Percentiles rank a stretch among this genome's conserved stretches.
Evolutionary conservation across 2,113 vertebrate species (phyloP).

Genomic region (Dromas ardeola): DNA sequence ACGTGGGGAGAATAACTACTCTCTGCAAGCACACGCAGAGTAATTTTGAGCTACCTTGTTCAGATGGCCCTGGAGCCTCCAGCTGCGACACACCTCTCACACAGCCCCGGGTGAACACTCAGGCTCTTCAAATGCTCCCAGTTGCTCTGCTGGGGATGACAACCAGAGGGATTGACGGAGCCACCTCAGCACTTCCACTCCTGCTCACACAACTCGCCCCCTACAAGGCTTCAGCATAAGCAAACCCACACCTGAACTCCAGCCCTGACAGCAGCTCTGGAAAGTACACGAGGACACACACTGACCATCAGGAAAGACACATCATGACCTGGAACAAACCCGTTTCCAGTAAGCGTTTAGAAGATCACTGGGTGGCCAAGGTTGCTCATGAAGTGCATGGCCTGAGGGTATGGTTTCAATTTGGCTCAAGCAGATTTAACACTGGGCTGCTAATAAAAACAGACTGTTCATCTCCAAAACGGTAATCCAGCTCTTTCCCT

Average conservation of each 20-base stretch:
- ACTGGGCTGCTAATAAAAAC: not conserved
- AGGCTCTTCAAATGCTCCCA: not conserved
- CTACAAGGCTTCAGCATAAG: accelerated
- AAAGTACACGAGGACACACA: not conserved
- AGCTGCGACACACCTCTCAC: not conserved
- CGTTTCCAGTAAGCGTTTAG: not conserved
- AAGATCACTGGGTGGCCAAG: not conserved
- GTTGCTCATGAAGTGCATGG: not conserved
- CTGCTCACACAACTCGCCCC: not conserved
- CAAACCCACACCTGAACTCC: not conserved
- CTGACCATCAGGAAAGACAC: not conserved
- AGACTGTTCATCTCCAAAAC: not conserved
- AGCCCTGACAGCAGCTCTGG: accelerated
- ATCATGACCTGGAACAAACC: not conserved
- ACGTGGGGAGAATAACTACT: accelerated
- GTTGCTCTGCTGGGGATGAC: not conserved
- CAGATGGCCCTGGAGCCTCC: not conserved
- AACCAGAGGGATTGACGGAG: not conserved
- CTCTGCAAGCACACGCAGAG: accelerated
- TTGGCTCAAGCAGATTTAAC: not conserved
- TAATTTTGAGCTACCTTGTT: not conserved
- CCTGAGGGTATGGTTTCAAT: not conserved
- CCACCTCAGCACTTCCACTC: not conserved
- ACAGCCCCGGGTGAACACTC: not conserved
- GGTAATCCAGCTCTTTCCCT: not conserved